A percentile compares a stretch with the other conserved stretches of the same genome.
These are phyloP conservation scores for Atherinomorus stipes DNA, from an alignment of 2,113 vertebrate genomes.

Conservation along the genomic window DNA sequence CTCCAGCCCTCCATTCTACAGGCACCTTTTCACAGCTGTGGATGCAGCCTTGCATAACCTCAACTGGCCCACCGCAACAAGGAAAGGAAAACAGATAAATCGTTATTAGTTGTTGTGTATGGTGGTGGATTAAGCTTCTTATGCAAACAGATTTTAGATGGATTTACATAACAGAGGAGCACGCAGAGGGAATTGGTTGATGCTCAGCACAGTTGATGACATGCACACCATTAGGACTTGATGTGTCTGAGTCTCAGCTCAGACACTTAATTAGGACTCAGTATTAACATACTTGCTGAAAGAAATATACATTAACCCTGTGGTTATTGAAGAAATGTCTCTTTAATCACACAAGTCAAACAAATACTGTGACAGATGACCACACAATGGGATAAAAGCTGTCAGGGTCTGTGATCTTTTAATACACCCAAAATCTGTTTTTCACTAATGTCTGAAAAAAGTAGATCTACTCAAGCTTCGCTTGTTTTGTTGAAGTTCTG, in stretches of 20 bases:
- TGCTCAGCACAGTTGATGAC: no score
- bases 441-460: constrained; percentile 15
- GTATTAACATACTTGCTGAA: not conserved
- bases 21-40: not conserved
- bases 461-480: constrained; percentile 2
- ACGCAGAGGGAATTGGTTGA: constrained; percentile 33
- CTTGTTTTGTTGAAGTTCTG: not conserved
- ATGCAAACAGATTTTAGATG: constrained; percentile 78
- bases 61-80: constrained; percentile 9
- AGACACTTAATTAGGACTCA: constrained; percentile 10
- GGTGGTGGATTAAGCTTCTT: constrained; percentile 72
- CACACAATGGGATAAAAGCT: constrained; percentile 39
- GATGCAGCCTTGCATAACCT: constrained; percentile 43
- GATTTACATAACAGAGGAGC: constrained; percentile 74
- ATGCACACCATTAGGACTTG: not conserved
- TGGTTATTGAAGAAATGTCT: not conserved
- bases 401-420: constrained; percentile 18
- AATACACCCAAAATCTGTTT: constrained; percentile 32
- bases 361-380: constrained; percentile 50
- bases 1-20: constrained; percentile 13
- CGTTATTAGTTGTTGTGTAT: constrained; percentile 37
- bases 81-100: constrained; percentile 44
- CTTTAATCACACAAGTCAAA: constrained; percentile 28
- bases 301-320: not conserved
- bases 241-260: constrained; percentile 12